Evolutionary conservation across 2,113 vertebrate genomes (phyloP).

Genomic region (Ciconia stormi): DNA sequence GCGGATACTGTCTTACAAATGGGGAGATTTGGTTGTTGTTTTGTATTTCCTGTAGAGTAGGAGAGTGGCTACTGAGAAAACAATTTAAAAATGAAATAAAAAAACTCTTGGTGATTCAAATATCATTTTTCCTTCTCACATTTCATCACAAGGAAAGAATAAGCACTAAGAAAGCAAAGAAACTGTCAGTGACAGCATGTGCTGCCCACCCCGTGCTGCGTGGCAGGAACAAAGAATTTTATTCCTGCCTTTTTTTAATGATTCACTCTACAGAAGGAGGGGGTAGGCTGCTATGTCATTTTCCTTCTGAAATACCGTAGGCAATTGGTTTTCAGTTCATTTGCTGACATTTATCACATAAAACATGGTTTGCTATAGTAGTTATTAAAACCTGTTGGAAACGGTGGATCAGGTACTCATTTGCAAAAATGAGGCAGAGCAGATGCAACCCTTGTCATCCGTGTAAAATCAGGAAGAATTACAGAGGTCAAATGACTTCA

Average conservation of each 20-base stretch:
- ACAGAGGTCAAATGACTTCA: neutral
- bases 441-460: neutral
- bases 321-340: slow-evolving; percentile 13
- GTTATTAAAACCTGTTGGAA: slow-evolving; percentile 1
- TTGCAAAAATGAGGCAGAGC: slow-evolving; percentile 8
- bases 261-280: neutral
- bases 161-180: neutral
- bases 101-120: neutral
- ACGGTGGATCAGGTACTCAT: neutral
- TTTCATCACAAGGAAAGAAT: neutral
- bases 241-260: neutral
- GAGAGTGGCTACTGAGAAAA: neutral
- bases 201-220: neutral
- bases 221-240: slow-evolving; percentile 33
- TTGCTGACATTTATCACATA: slow-evolving; percentile 24
- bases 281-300: slow-evolving; percentile 8
- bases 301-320: neutral
- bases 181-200: slow-evolving; percentile 13
- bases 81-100: neutral
- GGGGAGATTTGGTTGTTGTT: neutral
- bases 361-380: neutral
- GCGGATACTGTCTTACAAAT: neutral
- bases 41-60: neutral
- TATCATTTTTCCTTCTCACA: neutral
- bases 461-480: neutral